phyloP scores from a whole-genome alignment of 1,140 invertebrate genomes.

The Cryptotermes secundus region DNA sequence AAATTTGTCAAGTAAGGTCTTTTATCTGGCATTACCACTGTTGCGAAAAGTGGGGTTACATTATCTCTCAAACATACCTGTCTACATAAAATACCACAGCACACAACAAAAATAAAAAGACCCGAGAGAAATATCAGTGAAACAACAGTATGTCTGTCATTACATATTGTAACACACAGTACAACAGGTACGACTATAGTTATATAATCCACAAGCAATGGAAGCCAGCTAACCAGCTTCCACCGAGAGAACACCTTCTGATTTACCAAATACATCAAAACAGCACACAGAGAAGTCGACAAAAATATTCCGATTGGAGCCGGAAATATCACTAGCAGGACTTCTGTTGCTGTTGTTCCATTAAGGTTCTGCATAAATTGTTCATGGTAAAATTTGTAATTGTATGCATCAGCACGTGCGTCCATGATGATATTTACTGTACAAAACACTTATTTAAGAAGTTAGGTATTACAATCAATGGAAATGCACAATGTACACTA shows the following conservation, averaged over 20 bases:
- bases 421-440: background rate
- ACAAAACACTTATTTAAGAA: too few relatives aligned
- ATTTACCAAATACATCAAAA: background rate
- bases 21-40: slow-evolving; percentile 43
- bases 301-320: slow-evolving; percentile 5
- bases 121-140: background rate
- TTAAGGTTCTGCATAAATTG: slow-evolving; percentile 52
- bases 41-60: slow-evolving; percentile 35
- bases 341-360: slow-evolving; percentile 46
- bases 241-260: background rate
- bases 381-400: slow-evolving; percentile 50
- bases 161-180: slow-evolving; percentile 30
- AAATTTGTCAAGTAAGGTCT: slow-evolving; percentile 64
- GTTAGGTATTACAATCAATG: too few relatives aligned
- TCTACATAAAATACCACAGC: background rate
- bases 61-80: background rate
- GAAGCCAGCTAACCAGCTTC: background rate
- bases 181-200: slow-evolving; percentile 27
- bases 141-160: slow-evolving; percentile 20
- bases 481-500: too few relatives aligned
- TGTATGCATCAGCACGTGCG: background rate
- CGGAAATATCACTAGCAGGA: slow-evolving; percentile 20
- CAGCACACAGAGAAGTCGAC: background rate
- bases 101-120: background rate
- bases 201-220: slow-evolving; percentile 30